Base-by-base conservation (phyloP, 2,797 vertebrate genomes). In the Ciconia nigra region DNA sequence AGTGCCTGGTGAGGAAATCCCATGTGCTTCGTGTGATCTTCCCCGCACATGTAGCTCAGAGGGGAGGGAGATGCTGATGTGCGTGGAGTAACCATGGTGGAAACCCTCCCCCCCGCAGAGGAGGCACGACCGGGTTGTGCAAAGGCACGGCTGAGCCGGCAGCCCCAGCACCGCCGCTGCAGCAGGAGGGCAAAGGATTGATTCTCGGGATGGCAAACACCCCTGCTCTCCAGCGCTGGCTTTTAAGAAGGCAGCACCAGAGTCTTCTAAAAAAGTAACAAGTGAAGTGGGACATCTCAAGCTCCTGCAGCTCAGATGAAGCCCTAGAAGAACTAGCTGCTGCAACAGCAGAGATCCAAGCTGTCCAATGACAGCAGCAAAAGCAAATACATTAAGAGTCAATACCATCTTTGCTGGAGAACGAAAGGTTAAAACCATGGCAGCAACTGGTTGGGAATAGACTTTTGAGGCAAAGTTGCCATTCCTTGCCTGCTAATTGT, bases 401-500 rank as follows among this genome's bases (percentile, higher is more conserved):
- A 79, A 49, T 20, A 28, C 4, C 13, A 37, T 35, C 63, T 21
- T 12, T 58, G 33, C 49, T 57, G 55, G 74, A 57, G 26, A 86
- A 71, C 3, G 18, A 70, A 70, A 62, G 35, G 79, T 85, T 90
- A 59, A 92, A 93, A 79, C 41, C 16, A 5, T 5, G 77, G 4
- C 66, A 84, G 59, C 58, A 89, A 77, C 39, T 66, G 78, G 22
- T 39, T 66, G 57, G 39, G 42, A 51, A 66, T 19, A 58, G 14
- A 74, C 65, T 73, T 89, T 66, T 44, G 62, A 93, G 76, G 67
- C 80, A 77, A 66, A 83, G 66, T 49, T 63, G 78, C 86, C 29
- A 13, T 77, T 82, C 13, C 74, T 54, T 83, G 83, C 66, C 66
- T 91, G 67, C 44, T 87, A 96, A 96, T 92, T 67, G 65, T 93